Conservation (phyloP, 2,113 vertebrate genomes). For the Campylomormyrus numenius region DNA sequence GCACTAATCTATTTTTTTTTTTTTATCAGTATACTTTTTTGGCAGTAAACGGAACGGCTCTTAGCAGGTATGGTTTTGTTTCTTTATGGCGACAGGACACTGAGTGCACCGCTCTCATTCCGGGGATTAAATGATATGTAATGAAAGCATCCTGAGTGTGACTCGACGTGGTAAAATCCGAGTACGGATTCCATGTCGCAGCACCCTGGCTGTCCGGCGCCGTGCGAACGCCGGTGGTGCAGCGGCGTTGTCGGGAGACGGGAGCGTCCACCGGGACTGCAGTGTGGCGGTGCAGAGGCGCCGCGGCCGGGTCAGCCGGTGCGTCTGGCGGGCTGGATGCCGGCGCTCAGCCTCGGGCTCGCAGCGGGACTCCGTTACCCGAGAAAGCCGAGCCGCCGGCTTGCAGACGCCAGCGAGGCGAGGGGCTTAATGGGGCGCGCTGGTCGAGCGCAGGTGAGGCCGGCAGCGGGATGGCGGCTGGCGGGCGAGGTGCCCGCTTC, state of each 20-base stretch:
- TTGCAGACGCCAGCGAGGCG: too few species aligned
- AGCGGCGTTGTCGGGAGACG: too few species aligned
- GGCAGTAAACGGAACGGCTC: neutral
- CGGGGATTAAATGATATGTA: neutral
- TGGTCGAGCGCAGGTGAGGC: neutral
- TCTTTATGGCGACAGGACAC: neutral
- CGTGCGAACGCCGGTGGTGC: neutral
- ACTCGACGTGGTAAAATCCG: neutral
- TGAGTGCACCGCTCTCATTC: neutral
- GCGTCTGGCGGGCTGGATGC: neutral
- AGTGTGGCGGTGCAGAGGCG: neutral
- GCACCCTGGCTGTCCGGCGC: neutral
- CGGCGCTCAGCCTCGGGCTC: neutral
- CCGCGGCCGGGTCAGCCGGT: too few species aligned
- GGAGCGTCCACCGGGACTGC: too few species aligned
- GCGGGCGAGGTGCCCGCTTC: neutral
- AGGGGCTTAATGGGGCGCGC: neutral
- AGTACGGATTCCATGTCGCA: neutral
- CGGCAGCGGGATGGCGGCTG: neutral
- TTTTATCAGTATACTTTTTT: neutral
- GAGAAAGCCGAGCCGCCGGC: neutral
- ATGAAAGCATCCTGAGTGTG: neutral
- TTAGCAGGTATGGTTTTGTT: neutral
- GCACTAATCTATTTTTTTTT: constrained; percentile 1
- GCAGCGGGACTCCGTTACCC: neutral